Conservation (phyloP, 2,113 vertebrate genomes). For the Plestiodon gilberti region DNA sequence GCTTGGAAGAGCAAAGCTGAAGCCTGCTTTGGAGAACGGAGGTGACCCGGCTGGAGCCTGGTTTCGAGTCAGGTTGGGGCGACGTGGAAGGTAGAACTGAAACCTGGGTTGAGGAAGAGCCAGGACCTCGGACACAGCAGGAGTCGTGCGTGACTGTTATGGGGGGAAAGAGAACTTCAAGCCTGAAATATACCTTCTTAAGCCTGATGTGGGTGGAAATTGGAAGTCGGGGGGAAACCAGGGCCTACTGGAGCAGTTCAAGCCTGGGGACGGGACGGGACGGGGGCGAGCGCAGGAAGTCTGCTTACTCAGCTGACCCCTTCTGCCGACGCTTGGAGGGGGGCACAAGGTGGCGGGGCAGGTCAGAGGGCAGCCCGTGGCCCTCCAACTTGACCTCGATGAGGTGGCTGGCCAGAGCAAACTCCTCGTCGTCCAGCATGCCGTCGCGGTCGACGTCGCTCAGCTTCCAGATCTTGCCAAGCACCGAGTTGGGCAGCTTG, state of each 20-base stretch:
- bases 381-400: constrained; percentile 93
- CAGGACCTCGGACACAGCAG: too few species aligned
- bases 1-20: background rate
- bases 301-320: constrained; percentile 79
- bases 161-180: background rate
- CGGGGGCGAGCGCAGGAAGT: background rate
- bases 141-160: background rate
- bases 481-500: constrained; percentile 90
- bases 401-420: constrained; percentile 91
- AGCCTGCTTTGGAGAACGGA: background rate
- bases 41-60: too few species aligned
- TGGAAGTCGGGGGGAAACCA: background rate
- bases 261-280: background rate
- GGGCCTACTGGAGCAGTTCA: background rate
- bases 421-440: constrained; percentile 94
- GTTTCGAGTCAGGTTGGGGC: background rate
- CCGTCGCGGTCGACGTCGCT: constrained; percentile 92
- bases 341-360: constrained; percentile 86
- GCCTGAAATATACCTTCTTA: background rate
- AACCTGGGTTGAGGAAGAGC: background rate
- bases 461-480: constrained; percentile 94
- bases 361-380: constrained; percentile 86
- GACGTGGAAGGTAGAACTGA: background rate
- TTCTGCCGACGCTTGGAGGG: constrained; percentile 91
- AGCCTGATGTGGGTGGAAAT: background rate